A percentile compares a stretch with the other conserved stretches of the same genome.
These are phyloP conservation scores for Chascanopsetta lugubris DNA, from an alignment of 2,113 vertebrate species.

Conservation along the genomic window DNA sequence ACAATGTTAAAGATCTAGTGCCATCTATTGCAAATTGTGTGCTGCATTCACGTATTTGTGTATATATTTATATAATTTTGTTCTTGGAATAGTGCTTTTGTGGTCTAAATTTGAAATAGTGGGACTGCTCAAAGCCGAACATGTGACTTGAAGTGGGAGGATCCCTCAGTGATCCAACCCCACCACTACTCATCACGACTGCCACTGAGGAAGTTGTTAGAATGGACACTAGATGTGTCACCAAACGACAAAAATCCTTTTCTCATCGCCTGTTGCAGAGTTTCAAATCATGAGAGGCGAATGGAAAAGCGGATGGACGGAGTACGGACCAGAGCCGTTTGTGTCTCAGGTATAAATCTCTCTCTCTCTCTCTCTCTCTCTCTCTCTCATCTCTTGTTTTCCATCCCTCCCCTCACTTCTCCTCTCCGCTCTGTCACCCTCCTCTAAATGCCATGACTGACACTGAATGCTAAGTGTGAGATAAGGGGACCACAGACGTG, in stretches of 20 bases:
- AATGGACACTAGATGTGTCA: not conserved
- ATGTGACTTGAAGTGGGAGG: constrained; percentile 27
- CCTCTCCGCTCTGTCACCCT: constrained; percentile 23
- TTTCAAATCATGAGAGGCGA: constrained; percentile 94
- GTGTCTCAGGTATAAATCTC: constrained; percentile 89
- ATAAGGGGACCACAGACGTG: constrained; percentile 60
- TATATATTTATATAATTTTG: not conserved
- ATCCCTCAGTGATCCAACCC: constrained; percentile 1
- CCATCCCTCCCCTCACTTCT: not conserved
- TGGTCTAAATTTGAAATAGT: not conserved
- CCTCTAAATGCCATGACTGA: constrained; percentile 56
- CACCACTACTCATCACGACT: not conserved
- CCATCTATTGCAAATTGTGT: too few relatives aligned
- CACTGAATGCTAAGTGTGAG: constrained; percentile 36
- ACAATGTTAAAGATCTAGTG: too few relatives aligned
- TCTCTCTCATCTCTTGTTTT: not conserved
- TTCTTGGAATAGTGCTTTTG: not conserved
- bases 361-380: not conserved
- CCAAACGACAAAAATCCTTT: constrained; percentile 1
- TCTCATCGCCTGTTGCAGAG: constrained; percentile 77
- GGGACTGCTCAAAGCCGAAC: not conserved
- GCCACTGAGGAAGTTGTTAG: not conserved
- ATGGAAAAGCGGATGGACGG: constrained; percentile 89
- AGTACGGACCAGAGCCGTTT: constrained; percentile 88
- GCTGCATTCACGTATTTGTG: not conserved